Base-by-base conservation (phyloP, 2,888 invertebrate genomes). In the Tetramorium bicarinatum region DNA sequence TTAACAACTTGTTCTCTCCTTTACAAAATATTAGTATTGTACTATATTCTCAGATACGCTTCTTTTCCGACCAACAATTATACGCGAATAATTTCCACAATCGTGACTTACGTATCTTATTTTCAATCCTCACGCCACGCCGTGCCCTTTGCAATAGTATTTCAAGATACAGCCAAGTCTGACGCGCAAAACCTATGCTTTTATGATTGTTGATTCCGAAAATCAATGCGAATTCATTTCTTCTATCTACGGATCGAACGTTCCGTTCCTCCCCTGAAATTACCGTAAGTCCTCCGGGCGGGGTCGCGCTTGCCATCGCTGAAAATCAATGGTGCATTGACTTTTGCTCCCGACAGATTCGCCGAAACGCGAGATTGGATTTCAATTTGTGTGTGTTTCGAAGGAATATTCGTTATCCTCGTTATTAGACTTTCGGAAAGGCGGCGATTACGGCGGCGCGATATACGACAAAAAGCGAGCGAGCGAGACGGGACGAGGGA, bases 291-390 rank as follows among this genome's bases (percentile, higher is more conserved):
- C 9, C 21, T 38, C 34, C 71, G 21, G 21, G 69, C 21, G 29
- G 38, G 38, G 59, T 80, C 41, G 25, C 72, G 79, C 59, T 59
- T 38, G 15, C 25, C 69, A 34, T n/a, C 13, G 34, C 47, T 71
- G 54, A 72, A 80, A 80, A 80, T 80, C 72, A 80, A 71, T 80
- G 79, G 79, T 61, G 47, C 79, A 47, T 80, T 80, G 79, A 80
- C 71, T 80, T 80, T 80, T 72, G 72, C 59, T 59, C 59, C 79
- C 79, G 47, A 49, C 79, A 80, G 72, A 80, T 80, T 80, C 79
- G 56, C 47, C 72, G 59, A 71, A 52, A 76, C 62, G 62, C 75
- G 59, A 71, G 79, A 80, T 80, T 80, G 72, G 71, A 72, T 80
- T 80, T 71, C 72, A 80, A 80, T 80, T 80, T 80, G 29, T 34